A percentile compares a stretch with the other conserved stretches of the same genome.
These are phyloP conservation scores for Rhysida immarginata DNA, from an alignment of 1,140 invertebrate genomes.

Conservation along the genomic window DNA sequence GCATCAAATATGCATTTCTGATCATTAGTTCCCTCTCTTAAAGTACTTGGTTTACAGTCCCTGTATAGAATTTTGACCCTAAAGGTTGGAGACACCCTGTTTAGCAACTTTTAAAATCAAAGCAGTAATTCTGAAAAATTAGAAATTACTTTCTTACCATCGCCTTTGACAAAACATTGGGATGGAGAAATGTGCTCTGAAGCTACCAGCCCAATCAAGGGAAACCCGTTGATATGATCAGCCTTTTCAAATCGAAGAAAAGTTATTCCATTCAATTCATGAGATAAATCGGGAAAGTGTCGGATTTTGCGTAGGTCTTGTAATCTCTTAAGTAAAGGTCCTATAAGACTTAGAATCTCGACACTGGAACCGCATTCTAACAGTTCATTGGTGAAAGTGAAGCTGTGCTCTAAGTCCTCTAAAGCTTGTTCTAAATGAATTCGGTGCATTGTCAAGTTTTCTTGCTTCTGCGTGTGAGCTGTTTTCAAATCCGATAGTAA, in stretches of 20 bases:
- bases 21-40: no score
- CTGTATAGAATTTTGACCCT: no score
- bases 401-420: constrained; percentile 28
- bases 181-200: constrained; percentile 24
- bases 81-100: no score
- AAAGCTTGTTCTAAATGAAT: constrained; percentile 14
- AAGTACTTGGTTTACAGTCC: no score
- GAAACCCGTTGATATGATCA: constrained; percentile 19
- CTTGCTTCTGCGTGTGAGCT: constrained; percentile 21
- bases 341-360: constrained; percentile 17
- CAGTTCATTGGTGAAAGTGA: constrained; percentile 43
- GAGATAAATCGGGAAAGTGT: not conserved
- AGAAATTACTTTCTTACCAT: no score
- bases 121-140: no score
- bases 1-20: no score
- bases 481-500: constrained; percentile 35
- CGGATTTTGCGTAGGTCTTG: constrained; percentile 10
- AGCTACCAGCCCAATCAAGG: constrained; percentile 22
- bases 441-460: constrained; percentile 14
- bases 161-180: constrained; percentile 20
- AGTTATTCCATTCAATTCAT: not conserved
- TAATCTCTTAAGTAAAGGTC: constrained; percentile 10
- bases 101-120: no score
- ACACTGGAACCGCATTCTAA: constrained; percentile 43
- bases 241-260: constrained; percentile 16